phyloP scores from a whole-genome alignment of 2,113 vertebrate species.

The Caranx melampygus region DNA sequence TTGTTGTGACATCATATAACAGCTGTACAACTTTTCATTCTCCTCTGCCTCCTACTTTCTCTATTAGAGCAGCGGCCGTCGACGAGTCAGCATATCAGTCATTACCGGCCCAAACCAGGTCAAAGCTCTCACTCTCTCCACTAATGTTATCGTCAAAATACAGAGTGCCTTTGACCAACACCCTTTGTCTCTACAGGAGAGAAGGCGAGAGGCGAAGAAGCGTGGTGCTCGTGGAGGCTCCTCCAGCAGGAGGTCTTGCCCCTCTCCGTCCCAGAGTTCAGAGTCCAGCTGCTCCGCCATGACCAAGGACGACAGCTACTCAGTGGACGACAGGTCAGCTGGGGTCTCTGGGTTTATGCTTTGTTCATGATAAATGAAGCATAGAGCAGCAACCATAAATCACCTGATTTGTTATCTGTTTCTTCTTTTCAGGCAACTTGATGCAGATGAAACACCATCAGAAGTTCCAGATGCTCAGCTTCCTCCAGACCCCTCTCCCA shows the following conservation, averaged over 20 bases:
- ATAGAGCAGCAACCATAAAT: neutral
- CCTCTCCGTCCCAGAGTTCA: slow-evolving; percentile 24
- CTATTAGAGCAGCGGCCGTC: slow-evolving; percentile 74
- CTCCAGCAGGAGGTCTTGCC: slow-evolving; percentile 40
- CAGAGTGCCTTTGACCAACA: neutral
- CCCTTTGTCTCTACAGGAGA: slow-evolving; percentile 51
- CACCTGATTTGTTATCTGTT: neutral
- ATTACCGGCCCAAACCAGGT: slow-evolving; percentile 82
- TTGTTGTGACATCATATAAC: neutral
- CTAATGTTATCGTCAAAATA: neutral
- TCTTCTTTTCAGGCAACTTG: slow-evolving; percentile 46
- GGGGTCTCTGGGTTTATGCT: neutral
- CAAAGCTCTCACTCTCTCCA: neutral
- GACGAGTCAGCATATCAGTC: slow-evolving; percentile 85
- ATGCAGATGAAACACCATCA: slow-evolving; percentile 34
- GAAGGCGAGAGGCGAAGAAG: slow-evolving; percentile 43
- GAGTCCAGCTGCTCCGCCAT: slow-evolving; percentile 44
- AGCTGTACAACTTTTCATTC: neutral
- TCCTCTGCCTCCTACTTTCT: neutral
- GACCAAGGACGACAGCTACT: slow-evolving; percentile 30
- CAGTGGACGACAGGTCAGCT: slow-evolving; percentile 49
- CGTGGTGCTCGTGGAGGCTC: neutral
- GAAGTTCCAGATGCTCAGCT: slow-evolving; percentile 24
- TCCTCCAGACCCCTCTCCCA: neutral
- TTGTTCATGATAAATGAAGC: neutral